Percentiles rank a stretch among this genome's conserved stretches.
Conservation (phyloP, 1,140 invertebrate species). For the Melanaphis sacchari region DNA sequence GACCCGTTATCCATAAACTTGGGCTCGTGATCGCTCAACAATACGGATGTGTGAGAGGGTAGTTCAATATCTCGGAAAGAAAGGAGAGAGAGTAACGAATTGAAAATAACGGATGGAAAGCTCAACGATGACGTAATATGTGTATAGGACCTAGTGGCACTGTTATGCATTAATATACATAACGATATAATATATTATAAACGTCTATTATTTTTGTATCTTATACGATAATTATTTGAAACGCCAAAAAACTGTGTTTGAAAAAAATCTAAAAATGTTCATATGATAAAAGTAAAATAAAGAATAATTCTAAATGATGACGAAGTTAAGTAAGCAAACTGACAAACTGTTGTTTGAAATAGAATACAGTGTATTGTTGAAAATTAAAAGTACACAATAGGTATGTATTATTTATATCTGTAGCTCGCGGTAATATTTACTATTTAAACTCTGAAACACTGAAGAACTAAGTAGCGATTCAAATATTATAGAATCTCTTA, state of each 20-base stretch:
- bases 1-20: conserved; percentile 45
- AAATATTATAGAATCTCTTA: no score
- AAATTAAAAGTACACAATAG: not conserved
- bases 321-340: not conserved
- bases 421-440: not conserved
- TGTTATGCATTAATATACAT: not conserved
- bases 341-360: not conserved
- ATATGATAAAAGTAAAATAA: not conserved
- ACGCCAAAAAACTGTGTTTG: not conserved
- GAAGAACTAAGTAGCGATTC: not conserved
- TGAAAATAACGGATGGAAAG: not conserved
- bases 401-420: not conserved
- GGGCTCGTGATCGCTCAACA: not conserved
- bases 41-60: not conserved
- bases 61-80: not conserved
- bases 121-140: not conserved
- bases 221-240: not conserved
- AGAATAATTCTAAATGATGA: not conserved
- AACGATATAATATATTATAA: not conserved
- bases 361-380: not conserved
- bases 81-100: not conserved
- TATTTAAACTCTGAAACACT: not conserved
- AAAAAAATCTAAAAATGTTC: not conserved
- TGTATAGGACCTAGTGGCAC: not conserved
- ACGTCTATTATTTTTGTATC: not conserved